Base-by-base conservation (phyloP, 2,888 invertebrate genomes). In the Campoplex capitator region DNA sequence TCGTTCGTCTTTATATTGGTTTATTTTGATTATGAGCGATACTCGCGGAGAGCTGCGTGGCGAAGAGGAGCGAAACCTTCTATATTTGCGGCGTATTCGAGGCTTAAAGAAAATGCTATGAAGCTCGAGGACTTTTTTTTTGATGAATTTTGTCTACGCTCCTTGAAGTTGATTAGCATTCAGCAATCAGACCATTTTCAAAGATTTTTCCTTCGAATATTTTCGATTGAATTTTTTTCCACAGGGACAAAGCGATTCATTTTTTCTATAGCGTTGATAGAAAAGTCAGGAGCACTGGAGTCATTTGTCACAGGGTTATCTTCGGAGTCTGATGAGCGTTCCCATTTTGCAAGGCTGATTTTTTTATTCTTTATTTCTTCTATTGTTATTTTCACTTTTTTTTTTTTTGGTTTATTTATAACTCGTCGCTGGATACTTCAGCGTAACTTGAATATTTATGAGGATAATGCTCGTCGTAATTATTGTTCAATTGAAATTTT, bases 191-290 rank as follows among this genome's bases (percentile, higher is more conserved):
- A 11, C 11, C 11, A 23, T 54, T 35, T 23, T 51, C 23, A n/a
- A 67, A 38, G 35, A 67, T 77, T 38, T 77, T 51, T 32, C 32
- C 51, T 54, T 28, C 23, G 77, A 54, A 54, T 35, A 74, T 16
- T 58, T 13, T 71, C 16, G 6, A 35, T 48, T 28, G 51, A 28
- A 54, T 62, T 32, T 23, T 32, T 62, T 62, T 4, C 7, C 11
- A 18, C 75, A 48, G 75, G 48, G 62, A 65, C 48, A n/a, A 13
- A 76, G 48, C 48, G 1, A 62, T 76, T 62, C 18, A 32, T 32
- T 9, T 62, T 45, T 7, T 9, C 8, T 32, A 9, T 18, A 45
- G 18, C 48, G 32, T 16, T 13, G 51, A 51, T 71, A 32, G 2
- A 71, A 71, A 51, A 54, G 18, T 51, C 51, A 32, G 51, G 18